phyloP scores from a whole-genome alignment of 2,888 invertebrate species.

The Cheilosia scutellata region DNA sequence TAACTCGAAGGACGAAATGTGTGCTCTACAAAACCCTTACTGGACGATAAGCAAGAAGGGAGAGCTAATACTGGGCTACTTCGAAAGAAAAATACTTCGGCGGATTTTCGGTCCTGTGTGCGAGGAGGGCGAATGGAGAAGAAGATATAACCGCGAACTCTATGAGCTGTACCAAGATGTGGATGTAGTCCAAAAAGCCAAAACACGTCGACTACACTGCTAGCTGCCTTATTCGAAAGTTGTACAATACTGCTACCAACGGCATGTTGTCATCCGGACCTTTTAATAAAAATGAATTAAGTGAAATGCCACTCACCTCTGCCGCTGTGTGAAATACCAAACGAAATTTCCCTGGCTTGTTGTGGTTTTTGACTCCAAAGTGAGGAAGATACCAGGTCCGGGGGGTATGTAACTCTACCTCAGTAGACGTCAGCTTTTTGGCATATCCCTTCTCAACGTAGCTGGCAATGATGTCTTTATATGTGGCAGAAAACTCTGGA shows the following conservation, averaged over 20 bases:
- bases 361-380: constrained; percentile 68
- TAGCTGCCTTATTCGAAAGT: constrained; percentile 79
- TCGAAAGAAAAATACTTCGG: too few relatives aligned
- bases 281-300: constrained; percentile 78
- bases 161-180: too few relatives aligned
- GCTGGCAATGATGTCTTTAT: constrained; percentile 50
- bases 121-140: too few relatives aligned
- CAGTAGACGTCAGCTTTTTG: constrained; percentile 12
- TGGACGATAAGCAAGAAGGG: too few relatives aligned
- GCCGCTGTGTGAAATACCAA: constrained; percentile 78
- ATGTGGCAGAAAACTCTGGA: constrained; percentile 51
- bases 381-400: constrained; percentile 75
- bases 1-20: too few relatives aligned
- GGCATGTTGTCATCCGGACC: constrained; percentile 79
- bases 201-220: too few relatives aligned
- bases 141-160: too few relatives aligned
- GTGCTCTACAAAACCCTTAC: too few relatives aligned
- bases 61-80: too few relatives aligned
- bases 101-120: too few relatives aligned
- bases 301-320: constrained; percentile 57
- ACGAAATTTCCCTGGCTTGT: constrained; percentile 76
- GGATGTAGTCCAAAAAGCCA: too few relatives aligned
- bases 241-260: constrained; percentile 79
- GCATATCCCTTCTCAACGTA: constrained; percentile 49
- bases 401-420: not conserved